phyloP scores from a whole-genome alignment of 2,797 vertebrate species.

The Gobionotothen gibberifrons region DNA sequence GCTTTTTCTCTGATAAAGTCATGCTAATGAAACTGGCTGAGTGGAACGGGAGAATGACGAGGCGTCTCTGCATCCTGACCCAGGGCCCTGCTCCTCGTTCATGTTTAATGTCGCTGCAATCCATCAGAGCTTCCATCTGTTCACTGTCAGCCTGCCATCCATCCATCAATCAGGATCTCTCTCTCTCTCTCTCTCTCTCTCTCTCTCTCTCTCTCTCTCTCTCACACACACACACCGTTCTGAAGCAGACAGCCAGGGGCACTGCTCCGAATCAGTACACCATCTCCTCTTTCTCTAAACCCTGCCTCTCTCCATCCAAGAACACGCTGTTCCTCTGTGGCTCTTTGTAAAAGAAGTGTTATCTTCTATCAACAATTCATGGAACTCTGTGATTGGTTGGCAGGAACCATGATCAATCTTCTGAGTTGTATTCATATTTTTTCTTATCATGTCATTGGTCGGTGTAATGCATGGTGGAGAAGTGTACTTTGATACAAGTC shows the following conservation, averaged over 20 bases:
- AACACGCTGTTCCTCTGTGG: neutral
- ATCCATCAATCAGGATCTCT: slow-evolving; percentile 50
- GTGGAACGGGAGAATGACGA: slow-evolving; percentile 38
- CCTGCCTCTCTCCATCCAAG: neutral
- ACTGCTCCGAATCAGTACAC: slow-evolving; percentile 13
- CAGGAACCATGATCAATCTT: neutral
- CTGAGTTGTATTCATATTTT: neutral
- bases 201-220: too few relatives aligned
- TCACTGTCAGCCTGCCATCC: slow-evolving; percentile 76
- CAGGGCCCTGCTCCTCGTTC: slow-evolving; percentile 66
- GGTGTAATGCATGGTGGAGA: neutral
- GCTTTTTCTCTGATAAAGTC: slow-evolving; percentile 46
- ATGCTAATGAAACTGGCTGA: slow-evolving; percentile 31
- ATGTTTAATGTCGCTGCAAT: slow-evolving; percentile 78
- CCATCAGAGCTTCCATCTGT: slow-evolving; percentile 82
- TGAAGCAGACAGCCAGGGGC: slow-evolving; percentile 21
- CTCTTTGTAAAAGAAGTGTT: neutral
- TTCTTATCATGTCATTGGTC: neutral
- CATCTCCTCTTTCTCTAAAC: slow-evolving; percentile 2
- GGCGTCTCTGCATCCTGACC: slow-evolving; percentile 51
- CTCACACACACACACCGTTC: neutral
- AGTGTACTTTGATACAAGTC: neutral
- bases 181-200: too few relatives aligned
- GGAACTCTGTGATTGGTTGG: neutral
- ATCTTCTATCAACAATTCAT: neutral